A percentile compares a stretch with the other conserved stretches of the same genome.
phyloP scores from a whole-genome alignment of 1,140 invertebrate genomes.

The Magallana angulata region DNA sequence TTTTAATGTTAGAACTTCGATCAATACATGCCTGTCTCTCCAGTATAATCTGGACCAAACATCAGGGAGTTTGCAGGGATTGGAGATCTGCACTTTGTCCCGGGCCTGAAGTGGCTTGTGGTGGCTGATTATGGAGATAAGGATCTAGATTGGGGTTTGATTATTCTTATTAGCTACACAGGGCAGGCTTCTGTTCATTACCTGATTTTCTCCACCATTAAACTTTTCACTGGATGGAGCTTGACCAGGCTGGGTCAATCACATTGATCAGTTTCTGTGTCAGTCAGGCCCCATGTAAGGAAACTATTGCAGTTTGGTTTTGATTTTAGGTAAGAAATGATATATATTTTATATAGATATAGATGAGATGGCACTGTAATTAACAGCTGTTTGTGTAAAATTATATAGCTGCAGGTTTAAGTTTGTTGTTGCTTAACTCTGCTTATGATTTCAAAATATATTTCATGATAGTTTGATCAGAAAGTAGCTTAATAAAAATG shows the following conservation, averaged over 20 bases:
- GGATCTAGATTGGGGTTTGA: conserved; percentile 1
- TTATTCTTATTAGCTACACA: not conserved
- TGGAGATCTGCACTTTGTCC: not conserved
- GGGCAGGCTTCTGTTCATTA: not conserved
- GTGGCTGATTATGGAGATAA: conserved; percentile 5
- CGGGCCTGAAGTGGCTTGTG: conserved; percentile 19
- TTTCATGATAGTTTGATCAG: no score
- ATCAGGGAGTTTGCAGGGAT: conserved; percentile 1
- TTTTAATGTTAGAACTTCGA: not conserved
- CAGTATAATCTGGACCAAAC: conserved; percentile 23
- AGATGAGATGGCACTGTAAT: no score
- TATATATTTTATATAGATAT: no score
- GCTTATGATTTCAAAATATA: no score
- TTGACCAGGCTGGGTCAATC: not conserved
- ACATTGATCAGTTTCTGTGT: no score
- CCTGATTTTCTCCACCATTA: not conserved
- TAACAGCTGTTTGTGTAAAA: no score
- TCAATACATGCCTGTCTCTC: conserved; percentile 10
- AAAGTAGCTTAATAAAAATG: no score
- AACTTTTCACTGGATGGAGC: not conserved
- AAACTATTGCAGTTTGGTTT: no score
- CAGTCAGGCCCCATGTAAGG: no score
- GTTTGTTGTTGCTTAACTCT: no score
- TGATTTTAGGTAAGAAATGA: no score
- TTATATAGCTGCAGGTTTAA: no score